Evolutionary conservation across 2,888 invertebrate genomes (phyloP).

Genomic region (Choristoneura rosaceana): DNA sequence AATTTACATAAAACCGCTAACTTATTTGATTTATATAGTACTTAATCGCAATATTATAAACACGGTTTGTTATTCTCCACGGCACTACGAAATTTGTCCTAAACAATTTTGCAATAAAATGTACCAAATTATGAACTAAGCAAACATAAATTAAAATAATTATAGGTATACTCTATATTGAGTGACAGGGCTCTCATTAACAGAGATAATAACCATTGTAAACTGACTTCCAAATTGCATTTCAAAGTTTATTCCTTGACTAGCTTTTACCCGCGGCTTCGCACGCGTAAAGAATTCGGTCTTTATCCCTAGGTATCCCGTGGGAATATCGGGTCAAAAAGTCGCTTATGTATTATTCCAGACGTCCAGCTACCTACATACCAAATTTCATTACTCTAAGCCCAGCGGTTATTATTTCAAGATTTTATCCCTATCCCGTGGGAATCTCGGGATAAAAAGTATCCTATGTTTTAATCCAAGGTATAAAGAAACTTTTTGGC

Average conservation of each 20-base stretch:
- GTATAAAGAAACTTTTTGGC: too few relatives aligned
- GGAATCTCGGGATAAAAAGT: too few relatives aligned
- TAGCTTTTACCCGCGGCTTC: too few relatives aligned
- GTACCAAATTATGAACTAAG: slow-evolving; percentile 5
- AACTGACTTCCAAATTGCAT: slow-evolving; percentile 22
- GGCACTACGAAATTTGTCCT: not conserved
- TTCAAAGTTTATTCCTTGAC: slow-evolving; percentile 1
- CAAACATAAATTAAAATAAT: slow-evolving; percentile 30
- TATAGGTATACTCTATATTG: slow-evolving; percentile 21
- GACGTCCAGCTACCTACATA: too few relatives aligned
- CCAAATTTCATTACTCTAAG: too few relatives aligned
- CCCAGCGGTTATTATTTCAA: too few relatives aligned
- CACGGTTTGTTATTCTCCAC: not conserved
- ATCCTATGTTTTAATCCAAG: too few relatives aligned
- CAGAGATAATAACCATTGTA: slow-evolving; percentile 9
- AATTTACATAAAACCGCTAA: not conserved
- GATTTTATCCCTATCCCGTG: too few relatives aligned
- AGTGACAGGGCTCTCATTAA: slow-evolving; percentile 29
- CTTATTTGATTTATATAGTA: not conserved
- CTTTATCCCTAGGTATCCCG: too few relatives aligned
- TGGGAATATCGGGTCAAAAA: too few relatives aligned
- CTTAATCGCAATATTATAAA: not conserved
- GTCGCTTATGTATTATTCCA: too few relatives aligned
- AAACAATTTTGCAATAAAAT: not conserved
- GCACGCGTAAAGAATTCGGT: too few relatives aligned